Base-by-base conservation (phyloP, 2,113 vertebrate genomes). In the Anhinga rufa region DNA sequence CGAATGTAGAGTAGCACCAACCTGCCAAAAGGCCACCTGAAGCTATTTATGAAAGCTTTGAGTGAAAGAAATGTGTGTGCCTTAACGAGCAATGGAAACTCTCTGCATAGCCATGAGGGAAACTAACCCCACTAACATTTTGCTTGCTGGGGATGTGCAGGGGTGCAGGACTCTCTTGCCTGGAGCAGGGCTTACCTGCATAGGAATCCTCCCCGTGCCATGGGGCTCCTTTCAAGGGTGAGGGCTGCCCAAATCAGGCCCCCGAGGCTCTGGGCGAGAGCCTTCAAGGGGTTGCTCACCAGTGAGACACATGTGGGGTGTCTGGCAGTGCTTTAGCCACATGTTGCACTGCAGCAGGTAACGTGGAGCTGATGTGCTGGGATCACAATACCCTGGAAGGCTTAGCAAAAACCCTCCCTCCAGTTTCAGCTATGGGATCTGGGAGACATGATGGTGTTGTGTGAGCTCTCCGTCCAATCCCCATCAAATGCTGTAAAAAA, bases 251-350 rank as follows among this genome's bases (percentile, higher is more conserved):
- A 82, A 9, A 80, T 9, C 0, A 0, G 9, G 21, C 10, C 17
- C 16, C 3, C 5, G 10, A 28, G 32, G 31, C 48, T 51, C 70
- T 57, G 36, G 8, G 42, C 1, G 1, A 58, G 48, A 85, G 12
- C 12, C 32, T 58, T 65, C 3, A 2, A 10, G 5, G 15, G 28
- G 81, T 69, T 72, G 49, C 28, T 64, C 12, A 26, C 8, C 0
- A 0, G 0, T 82, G 79, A 77, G 46, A 12, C 19, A 44, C 2
- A 2, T 0, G 0, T 15, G 8, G 32, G 8, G 14, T 42, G 15
- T 28, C n/a, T 52, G 29, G 32, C 38, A 77, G 54, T 1, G 4
- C 25, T 72, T 76, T 6, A 86, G 32, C 18, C 26, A 4, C 0
- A 0, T 13, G 10, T 26, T 48, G 12, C 5, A 4, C 69, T 3